Conservation (phyloP, 2,888 invertebrate genomes). For the Phortica magna region DNA sequence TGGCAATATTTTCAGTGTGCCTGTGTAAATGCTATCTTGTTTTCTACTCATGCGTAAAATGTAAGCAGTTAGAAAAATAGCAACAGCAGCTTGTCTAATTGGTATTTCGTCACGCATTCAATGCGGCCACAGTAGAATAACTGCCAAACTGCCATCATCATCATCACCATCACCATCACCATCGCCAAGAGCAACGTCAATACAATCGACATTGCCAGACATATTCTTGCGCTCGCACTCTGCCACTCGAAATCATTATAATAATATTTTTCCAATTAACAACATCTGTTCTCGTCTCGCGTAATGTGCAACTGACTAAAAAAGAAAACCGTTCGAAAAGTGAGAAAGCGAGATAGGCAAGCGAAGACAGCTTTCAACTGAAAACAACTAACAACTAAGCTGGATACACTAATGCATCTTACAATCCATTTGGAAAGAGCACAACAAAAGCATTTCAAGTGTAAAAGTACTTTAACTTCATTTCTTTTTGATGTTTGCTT, state of each 20-base stretch:
- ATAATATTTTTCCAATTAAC: constrained; percentile 27
- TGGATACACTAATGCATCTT: constrained; percentile 16
- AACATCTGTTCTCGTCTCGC: constrained; percentile 20
- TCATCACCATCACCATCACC: not conserved
- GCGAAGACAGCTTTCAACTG: not conserved
- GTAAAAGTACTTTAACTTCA: constrained; percentile 28
- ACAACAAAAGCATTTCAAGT: constrained; percentile 23
- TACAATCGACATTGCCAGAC: not conserved
- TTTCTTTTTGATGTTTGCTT: not conserved
- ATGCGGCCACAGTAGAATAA: too few relatives aligned
- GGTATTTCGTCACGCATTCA: too few relatives aligned
- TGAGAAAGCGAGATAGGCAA: not conserved
- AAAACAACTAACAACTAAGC: constrained; percentile 5
- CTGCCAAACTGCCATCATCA: not conserved
- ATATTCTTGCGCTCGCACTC: not conserved
- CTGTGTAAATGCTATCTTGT: too few relatives aligned
- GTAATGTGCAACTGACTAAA: constrained; percentile 1
- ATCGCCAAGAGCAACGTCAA: not conserved
- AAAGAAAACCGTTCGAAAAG: constrained; percentile 12
- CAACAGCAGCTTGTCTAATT: too few relatives aligned
- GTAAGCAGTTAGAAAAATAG: too few relatives aligned
- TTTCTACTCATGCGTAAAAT: too few relatives aligned
- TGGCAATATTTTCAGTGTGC: too few relatives aligned
- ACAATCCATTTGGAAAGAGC: constrained; percentile 16
- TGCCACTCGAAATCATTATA: constrained; percentile 17